Evolutionary conservation across 2,797 vertebrate species (phyloP).

Genomic region (Smutsia gigantea): DNA sequence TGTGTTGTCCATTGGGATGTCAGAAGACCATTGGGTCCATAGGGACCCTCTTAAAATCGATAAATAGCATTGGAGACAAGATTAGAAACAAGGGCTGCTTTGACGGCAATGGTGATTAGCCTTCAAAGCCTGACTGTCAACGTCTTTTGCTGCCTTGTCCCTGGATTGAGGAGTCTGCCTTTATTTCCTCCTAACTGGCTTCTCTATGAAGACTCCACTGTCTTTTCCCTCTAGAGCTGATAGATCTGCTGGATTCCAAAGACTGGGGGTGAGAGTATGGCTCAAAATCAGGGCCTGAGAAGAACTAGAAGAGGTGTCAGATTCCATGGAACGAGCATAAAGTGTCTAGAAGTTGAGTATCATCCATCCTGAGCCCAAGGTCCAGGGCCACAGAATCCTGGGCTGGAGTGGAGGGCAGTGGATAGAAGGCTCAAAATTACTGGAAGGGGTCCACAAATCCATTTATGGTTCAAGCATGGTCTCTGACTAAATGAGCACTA

Average conservation of each 20-base stretch:
- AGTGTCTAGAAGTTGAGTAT: neutral
- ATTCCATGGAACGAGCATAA: neutral
- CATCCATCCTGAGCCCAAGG: neutral
- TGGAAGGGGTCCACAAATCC: neutral
- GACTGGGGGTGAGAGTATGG: neutral
- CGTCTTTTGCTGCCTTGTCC: neutral
- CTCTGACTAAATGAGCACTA: neutral
- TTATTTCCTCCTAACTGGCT: neutral
- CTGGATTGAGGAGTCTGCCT: neutral
- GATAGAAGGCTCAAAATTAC: neutral
- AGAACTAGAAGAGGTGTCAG: neutral
- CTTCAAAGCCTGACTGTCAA: neutral
- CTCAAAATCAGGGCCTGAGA: neutral
- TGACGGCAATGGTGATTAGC: neutral
- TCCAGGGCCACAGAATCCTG: neutral
- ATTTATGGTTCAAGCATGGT: neutral
- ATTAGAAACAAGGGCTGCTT: slow-evolving; percentile 19
- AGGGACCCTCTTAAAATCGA: slow-evolving; percentile 3
- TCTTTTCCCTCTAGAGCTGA: neutral
- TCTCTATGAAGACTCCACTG: neutral
- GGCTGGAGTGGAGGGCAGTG: neutral
- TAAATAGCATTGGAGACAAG: neutral
- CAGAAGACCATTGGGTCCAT: neutral
- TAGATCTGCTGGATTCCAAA: slow-evolving; percentile 4
- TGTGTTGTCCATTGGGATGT: neutral